Evolutionary conservation across 1,140 invertebrate genomes (phyloP).

Genomic region (Cardiocondyla obscurior): DNA sequence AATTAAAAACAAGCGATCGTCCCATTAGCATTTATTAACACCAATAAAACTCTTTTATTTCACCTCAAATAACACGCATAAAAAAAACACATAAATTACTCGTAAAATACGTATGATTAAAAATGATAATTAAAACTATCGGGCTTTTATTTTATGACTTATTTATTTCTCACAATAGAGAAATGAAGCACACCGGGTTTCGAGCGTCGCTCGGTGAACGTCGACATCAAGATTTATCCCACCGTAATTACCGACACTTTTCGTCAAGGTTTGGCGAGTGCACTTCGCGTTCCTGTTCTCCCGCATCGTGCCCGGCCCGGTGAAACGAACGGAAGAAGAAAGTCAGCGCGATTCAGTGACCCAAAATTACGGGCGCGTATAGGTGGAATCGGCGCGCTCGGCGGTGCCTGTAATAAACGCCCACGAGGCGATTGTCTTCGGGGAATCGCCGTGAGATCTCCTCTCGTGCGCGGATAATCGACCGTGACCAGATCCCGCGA

Average conservation of each 20-base stretch:
- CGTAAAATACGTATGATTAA: neutral
- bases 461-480: constrained; percentile 35
- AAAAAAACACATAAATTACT: no score
- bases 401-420: constrained; percentile 60
- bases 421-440: constrained; percentile 75
- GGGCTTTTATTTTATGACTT: no score
- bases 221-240: constrained; percentile 52
- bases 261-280: constrained; percentile 43
- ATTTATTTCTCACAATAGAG: no score
- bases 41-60: no score
- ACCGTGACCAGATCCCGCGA: constrained; percentile 31
- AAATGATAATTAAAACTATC: no score
- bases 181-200: no score
- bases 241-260: constrained; percentile 45
- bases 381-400: constrained; percentile 27
- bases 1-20: neutral
- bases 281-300: constrained; percentile 34
- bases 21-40: neutral
- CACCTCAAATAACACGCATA: no score
- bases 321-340: constrained; percentile 45
- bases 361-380: constrained; percentile 73
- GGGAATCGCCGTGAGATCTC: constrained; percentile 19
- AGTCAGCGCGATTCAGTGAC: constrained; percentile 75
- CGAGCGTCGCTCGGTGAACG: neutral
- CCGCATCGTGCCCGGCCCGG: neutral